Base-by-base conservation (phyloP, 2,888 invertebrate species). In the Volucella inanis region DNA sequence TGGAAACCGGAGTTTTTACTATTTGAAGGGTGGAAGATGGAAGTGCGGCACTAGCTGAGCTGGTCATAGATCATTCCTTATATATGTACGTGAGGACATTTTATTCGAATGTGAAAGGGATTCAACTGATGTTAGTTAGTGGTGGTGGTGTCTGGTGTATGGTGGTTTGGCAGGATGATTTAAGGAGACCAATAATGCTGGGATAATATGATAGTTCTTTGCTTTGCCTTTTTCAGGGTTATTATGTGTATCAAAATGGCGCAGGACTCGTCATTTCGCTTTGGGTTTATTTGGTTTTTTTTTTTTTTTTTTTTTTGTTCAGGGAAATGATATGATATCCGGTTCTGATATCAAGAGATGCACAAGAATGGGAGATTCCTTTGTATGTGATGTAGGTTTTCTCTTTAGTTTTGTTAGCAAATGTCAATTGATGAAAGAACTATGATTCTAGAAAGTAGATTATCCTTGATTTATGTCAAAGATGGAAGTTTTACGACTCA, bases 401-500 rank as follows among this genome's bases (percentile, higher is more conserved):
- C 38, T 8, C 6, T 76, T 79, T 15, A 14, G 6, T 38, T 49
- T 74, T 59, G 64, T 74, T 74, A 10, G 88, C 88, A 89, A 87
- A 90, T 91, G 91, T 90, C 91, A 91, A 92, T 91, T 91, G 90
- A 89, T 89, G 91, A 90, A 90, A 89, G 92, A 92, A 91, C 92
- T 92, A 91, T 91, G 91, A 91, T 91, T 89, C 90, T 90, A 89
- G 89, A 90, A 91, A 92, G 90, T 92, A 91, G 92, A 91, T 92
- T 91, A 91, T 91, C 91, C 90, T 91, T 91, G 92, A 91, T 91
- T 92, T 91, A 91, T 91, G 87, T 90, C 89, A 89, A 54, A 49
- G 31, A 8, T 54, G 45, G 14, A 68, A 14, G 61, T 39, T 74
- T 55, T 38, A 4, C 11, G 6, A 57, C 12, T 54, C 31, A 31